A percentile compares a stretch with the other conserved stretches of the same genome.
These are phyloP conservation scores for Dendrolimus punctatus DNA, from an alignment of 1,140 invertebrate genomes.

Conservation along the genomic window DNA sequence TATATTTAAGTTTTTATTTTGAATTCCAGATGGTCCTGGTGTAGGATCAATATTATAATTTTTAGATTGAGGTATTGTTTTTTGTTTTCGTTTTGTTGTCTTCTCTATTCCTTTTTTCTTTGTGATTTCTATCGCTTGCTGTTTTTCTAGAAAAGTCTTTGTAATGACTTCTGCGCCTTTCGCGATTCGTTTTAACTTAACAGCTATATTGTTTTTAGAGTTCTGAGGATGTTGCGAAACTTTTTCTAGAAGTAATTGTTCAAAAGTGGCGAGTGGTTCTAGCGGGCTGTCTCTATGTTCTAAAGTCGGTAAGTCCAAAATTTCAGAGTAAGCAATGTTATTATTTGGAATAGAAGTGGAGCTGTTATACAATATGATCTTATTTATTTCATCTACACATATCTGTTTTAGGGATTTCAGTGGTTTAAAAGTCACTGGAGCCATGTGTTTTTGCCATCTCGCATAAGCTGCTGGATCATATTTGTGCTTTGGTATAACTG, in stretches of 20 bases:
- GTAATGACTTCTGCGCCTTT: constrained; percentile 17
- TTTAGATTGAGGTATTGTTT: neutral
- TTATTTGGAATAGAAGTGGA: constrained; percentile 1
- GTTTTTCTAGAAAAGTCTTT: constrained; percentile 2
- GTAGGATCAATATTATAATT: neutral
- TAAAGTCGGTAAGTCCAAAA: neutral
- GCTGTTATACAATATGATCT: neutral
- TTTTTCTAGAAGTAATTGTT: constrained; percentile 17
- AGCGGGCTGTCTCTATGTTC: neutral
- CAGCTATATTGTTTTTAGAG: constrained; percentile 11
- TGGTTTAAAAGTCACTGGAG: neutral
- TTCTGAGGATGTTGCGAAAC: constrained; percentile 14
- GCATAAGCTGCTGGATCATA: constrained; percentile 15
- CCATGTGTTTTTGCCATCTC: constrained; percentile 7
- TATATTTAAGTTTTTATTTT: constrained; percentile 3
- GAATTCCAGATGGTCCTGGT: constrained; percentile 2
- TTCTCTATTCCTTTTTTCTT: neutral
- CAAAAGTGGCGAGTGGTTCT: constrained; percentile 7
- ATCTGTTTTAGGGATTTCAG: constrained; percentile 1
- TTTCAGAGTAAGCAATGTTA: neutral
- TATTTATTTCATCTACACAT: neutral
- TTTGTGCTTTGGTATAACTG: constrained; percentile 13
- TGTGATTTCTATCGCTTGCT: constrained; percentile 3
- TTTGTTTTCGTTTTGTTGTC: neutral
- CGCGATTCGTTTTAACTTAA: constrained; percentile 14